These are phyloP conservation scores for Phaedon cochleariae DNA, from an alignment of 2,888 invertebrate species.

Conservation along the genomic window DNA sequence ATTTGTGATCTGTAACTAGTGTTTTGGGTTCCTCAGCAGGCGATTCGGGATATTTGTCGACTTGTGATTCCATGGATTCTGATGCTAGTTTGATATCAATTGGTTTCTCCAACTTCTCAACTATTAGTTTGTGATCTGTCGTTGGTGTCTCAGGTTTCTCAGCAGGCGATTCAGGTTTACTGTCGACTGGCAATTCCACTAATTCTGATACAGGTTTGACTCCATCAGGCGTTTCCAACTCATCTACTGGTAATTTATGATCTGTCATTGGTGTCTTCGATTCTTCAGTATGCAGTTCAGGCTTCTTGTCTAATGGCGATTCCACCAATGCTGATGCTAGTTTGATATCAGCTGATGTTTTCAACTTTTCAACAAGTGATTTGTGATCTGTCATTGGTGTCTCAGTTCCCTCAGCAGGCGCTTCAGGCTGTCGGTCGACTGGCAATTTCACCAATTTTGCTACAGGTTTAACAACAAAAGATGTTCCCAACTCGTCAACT, in stretches of 20 bases:
- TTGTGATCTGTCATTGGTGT: not conserved
- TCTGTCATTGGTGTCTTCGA: not conserved
- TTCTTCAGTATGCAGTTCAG: not conserved
- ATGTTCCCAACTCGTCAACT: too few species aligned
- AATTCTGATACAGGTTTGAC: not conserved
- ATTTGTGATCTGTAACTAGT: too few species aligned
- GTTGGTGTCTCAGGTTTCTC: not conserved
- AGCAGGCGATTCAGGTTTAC: not conserved
- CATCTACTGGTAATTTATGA: not conserved
- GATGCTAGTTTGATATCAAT: too few species aligned
- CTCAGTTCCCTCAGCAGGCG: too few species aligned
- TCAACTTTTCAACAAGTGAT: not conserved
- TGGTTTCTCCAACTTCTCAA: not conserved
- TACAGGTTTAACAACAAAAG: too few species aligned
- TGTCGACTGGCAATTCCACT: not conserved
- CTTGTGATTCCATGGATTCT: too few species aligned
- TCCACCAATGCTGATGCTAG: not conserved
- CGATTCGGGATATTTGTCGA: too few species aligned
- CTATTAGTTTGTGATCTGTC: not conserved
- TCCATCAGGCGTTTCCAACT: not conserved
- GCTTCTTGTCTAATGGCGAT: not conserved
- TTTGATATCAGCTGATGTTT: not conserved
- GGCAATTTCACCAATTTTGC: too few species aligned
- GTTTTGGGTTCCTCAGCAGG: too few species aligned
- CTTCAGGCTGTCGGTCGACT: too few species aligned